Percentiles rank a stretch among this genome's conserved stretches.
phyloP scores from a whole-genome alignment of 1,140 invertebrate species.

The Euglossa dilemma region DNA sequence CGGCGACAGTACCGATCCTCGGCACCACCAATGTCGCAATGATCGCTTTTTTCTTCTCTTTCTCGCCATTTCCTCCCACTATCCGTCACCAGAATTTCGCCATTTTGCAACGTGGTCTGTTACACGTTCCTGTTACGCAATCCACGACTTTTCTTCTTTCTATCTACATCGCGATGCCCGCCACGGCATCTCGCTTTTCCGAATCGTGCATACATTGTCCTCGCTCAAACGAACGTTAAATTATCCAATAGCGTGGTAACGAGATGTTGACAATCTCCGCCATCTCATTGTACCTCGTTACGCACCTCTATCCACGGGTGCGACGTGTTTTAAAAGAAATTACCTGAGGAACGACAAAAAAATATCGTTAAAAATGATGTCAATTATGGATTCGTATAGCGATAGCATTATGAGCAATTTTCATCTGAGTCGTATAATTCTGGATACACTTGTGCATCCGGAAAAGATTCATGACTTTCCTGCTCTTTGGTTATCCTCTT shows the following conservation, averaged over 20 bases:
- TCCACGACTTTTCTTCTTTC: slow-evolving; percentile 43
- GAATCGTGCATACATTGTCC: neutral
- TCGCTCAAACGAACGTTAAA: slow-evolving; percentile 18
- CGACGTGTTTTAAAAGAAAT: too few species aligned
- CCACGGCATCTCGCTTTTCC: neutral
- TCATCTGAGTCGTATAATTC: neutral
- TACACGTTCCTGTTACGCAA: slow-evolving; percentile 19
- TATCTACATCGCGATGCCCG: slow-evolving; percentile 48
- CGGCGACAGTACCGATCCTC: slow-evolving; percentile 13
- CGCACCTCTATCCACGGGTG: too few species aligned
- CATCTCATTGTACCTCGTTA: neutral
- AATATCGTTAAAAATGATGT: too few species aligned
- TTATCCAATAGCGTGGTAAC: slow-evolving; percentile 17
- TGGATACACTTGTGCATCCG: too few species aligned
- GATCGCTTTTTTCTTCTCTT: neutral
- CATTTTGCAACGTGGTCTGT: slow-evolving; percentile 54
- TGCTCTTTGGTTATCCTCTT: too few species aligned
- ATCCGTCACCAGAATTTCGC: slow-evolving; percentile 34
- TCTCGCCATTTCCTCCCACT: slow-evolving; percentile 22
- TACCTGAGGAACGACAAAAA: too few species aligned
- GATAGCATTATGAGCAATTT: neutral
- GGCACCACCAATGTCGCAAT: neutral
- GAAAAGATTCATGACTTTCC: too few species aligned
- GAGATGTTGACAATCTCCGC: neutral
- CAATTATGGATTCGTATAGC: neutral